Conservation (phyloP, 2,888 invertebrate genomes). For the Eumerus sabulonum region DNA sequence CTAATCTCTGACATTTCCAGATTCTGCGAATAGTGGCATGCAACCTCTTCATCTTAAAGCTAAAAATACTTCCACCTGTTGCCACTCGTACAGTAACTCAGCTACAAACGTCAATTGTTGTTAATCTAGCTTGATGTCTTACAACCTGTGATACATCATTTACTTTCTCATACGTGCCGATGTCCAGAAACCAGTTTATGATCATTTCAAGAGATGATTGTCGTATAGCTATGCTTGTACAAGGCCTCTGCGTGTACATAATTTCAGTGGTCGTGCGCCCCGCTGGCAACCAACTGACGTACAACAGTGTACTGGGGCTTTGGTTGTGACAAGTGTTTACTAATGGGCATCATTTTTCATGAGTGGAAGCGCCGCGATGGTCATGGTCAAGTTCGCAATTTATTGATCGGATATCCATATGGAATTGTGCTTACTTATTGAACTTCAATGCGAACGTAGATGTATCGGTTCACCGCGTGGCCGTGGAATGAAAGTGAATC, state of each 20-base stretch:
- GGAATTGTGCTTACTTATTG: slow-evolving; percentile 19
- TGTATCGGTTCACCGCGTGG: too few species aligned
- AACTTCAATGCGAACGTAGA: neutral
- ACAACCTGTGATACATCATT: slow-evolving; percentile 45
- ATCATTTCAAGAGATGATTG: slow-evolving; percentile 13
- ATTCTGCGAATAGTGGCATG: too few species aligned
- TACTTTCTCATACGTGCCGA: slow-evolving; percentile 6
- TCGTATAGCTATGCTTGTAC: slow-evolving; percentile 13
- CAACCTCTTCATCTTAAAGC: neutral
- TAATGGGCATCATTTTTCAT: slow-evolving; percentile 49
- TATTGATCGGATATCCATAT: slow-evolving; percentile 37
- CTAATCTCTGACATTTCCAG: slow-evolving; percentile 8
- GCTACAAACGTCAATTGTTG: slow-evolving; percentile 29
- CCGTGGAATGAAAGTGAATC: too few species aligned
- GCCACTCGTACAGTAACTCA: slow-evolving; percentile 15
- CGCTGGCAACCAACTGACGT: slow-evolving; percentile 19
- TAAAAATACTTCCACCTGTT: slow-evolving; percentile 28
- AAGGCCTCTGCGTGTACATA: too few species aligned
- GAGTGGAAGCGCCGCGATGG: slow-evolving; percentile 12
- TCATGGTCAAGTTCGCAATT: slow-evolving; percentile 44
- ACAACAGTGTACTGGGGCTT: slow-evolving; percentile 1
- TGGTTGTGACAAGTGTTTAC: slow-evolving; percentile 30
- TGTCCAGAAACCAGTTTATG: slow-evolving; percentile 27
- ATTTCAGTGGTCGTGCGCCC: slow-evolving; percentile 3
- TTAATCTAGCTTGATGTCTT: slow-evolving; percentile 32